Percentiles rank a stretch among this genome's conserved stretches.
These are phyloP conservation scores for Drosophila ustulata DNA, from an alignment of 2,888 invertebrate species.

Conservation along the genomic window DNA sequence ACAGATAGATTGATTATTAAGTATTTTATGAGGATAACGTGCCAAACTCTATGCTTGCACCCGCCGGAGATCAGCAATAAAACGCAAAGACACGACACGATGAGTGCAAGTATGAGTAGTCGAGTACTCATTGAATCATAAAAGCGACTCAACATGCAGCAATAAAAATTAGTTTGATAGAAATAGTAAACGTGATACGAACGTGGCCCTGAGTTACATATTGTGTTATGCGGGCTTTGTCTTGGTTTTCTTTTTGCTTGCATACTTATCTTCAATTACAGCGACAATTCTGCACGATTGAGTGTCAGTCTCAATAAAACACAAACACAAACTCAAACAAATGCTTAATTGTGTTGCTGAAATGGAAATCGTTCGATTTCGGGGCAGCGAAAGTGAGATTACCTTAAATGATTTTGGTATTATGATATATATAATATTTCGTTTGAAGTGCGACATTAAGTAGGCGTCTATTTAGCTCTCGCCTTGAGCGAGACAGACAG, in stretches of 20 bases:
- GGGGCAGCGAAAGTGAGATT: slow-evolving; percentile 58
- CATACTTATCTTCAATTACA: slow-evolving; percentile 25
- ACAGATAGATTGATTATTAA: slow-evolving; percentile 69
- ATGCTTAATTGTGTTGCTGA: slow-evolving; percentile 12
- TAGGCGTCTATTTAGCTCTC: slow-evolving; percentile 31
- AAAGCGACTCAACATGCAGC: background rate
- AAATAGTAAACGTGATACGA: slow-evolving; percentile 13
- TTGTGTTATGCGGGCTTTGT: slow-evolving; percentile 18
- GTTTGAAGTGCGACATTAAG: slow-evolving; percentile 64
- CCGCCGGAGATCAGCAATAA: slow-evolving; percentile 7
- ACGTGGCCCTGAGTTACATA: slow-evolving; percentile 38
- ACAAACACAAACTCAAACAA: background rate
- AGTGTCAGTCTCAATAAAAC: slow-evolving; percentile 40
- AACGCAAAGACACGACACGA: slow-evolving; percentile 4
- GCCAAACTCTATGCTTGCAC: slow-evolving; percentile 34
- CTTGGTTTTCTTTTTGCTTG: background rate
- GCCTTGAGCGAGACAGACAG: slow-evolving; percentile 23
- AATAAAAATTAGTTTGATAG: slow-evolving; percentile 1
- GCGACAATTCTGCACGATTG: slow-evolving; percentile 25
- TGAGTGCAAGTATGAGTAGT: background rate
- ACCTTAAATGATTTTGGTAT: slow-evolving; percentile 22
- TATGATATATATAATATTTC: slow-evolving; percentile 40
- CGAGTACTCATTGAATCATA: slow-evolving; percentile 9
- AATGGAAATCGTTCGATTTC: slow-evolving; percentile 11
- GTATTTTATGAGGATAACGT: slow-evolving; percentile 75